These are phyloP conservation scores for Oceanites oceanicus DNA, from an alignment of 2,113 vertebrate genomes.

Conservation along the genomic window DNA sequence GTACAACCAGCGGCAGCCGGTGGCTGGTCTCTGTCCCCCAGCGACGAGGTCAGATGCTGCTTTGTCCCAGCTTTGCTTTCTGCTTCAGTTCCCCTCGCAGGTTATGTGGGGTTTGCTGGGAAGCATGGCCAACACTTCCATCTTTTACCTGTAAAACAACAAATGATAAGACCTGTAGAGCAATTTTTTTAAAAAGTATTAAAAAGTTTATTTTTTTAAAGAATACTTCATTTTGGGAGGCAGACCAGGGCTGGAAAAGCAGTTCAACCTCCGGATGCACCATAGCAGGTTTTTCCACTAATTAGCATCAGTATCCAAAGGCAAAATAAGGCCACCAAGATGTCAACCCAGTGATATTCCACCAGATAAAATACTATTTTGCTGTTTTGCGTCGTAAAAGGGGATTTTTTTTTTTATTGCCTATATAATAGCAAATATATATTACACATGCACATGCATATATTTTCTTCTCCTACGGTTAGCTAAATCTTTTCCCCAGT, in stretches of 20 bases:
- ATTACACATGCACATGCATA: background rate
- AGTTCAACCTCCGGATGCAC: background rate
- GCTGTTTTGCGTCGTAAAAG: background rate
- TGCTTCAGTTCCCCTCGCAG: background rate
- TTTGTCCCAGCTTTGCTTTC: conserved; percentile 4
- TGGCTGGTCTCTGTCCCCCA: conserved; percentile 25
- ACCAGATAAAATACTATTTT: background rate
- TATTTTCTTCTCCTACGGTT: background rate
- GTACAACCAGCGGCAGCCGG: background rate
- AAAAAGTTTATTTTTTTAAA: background rate
- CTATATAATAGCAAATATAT: background rate
- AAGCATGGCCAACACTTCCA: background rate
- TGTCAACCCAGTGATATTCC: background rate
- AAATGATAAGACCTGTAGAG: background rate
- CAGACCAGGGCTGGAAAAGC: background rate
- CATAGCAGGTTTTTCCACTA: background rate
- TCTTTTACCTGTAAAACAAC: conserved; percentile 34
- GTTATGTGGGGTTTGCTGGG: background rate
- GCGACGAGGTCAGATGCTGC: conserved; percentile 13
- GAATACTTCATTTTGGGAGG: background rate
- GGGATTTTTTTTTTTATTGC: background rate
- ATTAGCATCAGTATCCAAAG: background rate
- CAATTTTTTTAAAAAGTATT: background rate
- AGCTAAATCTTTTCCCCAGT: background rate
- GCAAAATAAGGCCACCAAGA: background rate